Conservation (phyloP, 2,888 invertebrate species). For the Leptinotarsa juncta region DNA sequence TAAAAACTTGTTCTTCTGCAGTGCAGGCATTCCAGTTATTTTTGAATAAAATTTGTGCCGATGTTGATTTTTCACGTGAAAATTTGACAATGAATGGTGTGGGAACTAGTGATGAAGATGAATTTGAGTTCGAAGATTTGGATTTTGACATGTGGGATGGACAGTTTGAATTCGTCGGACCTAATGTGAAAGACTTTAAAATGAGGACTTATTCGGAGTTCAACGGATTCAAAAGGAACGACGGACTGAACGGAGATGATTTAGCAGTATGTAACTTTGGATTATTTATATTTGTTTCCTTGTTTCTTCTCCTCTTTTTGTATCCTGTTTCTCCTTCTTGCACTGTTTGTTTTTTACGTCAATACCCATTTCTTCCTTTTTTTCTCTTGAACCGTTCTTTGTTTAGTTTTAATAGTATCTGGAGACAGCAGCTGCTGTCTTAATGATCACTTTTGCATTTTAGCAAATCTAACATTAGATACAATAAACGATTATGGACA, state of each 20-base stretch:
- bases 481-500: too few relatives aligned
- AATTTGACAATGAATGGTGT: constrained; percentile 33
- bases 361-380: too few relatives aligned
- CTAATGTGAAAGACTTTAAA: constrained; percentile 51
- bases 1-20: background rate
- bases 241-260: constrained; percentile 69
- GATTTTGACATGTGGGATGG: constrained; percentile 92
- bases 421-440: too few relatives aligned
- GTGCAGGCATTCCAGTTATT: constrained; percentile 10
- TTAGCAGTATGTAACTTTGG: constrained; percentile 67
- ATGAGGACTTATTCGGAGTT: constrained; percentile 65
- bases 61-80: constrained; percentile 3
- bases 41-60: background rate
- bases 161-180: constrained; percentile 86
- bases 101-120: constrained; percentile 52
- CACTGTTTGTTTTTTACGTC: too few relatives aligned
- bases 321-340: too few relatives aligned
- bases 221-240: constrained; percentile 67
- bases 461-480: too few relatives aligned
- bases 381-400: too few relatives aligned
- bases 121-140: constrained; percentile 70
- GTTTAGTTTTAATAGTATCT: too few relatives aligned
- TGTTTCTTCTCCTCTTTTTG: too few relatives aligned
- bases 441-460: too few relatives aligned
- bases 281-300: background rate